Evolutionary conservation across 1,140 invertebrate genomes (phyloP), one percentile per base, ranked within the genome.

Genomic region (Phocides pigmalion): DNA sequence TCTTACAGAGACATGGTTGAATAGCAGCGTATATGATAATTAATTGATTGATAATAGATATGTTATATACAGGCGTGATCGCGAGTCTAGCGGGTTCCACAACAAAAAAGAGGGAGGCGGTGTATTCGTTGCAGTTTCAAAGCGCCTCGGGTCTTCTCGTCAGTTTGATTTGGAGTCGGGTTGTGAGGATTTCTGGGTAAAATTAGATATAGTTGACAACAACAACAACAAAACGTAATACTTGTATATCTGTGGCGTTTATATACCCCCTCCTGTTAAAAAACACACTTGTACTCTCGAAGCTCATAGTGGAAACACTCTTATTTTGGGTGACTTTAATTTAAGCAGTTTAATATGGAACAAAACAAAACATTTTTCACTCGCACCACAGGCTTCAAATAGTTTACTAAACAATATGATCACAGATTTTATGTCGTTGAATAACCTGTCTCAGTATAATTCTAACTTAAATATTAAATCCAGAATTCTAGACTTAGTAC

Each of bases 271-370:
- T 12, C 35, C 35, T 5, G 19, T 49, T 8, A 16, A 49, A 25
- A 49, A 25, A 25, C 46, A 49, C 4, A 28, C 22, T 12, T 20
- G 16, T 49, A 25, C 19, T 49, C 14, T 25, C 2, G 22, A 49
- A 11, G 9, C 11, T 3, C 8, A n/a, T n/a, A 20, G 11, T 5
- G 19, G 20, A 25, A 8, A 32, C 28, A 25, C 12, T 25, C 22
- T 51, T 28, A 51, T 51, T 35, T 19, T 19, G 8, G 47, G 14
- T 9, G n/a, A n/a, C n/a, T n/a, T n/a, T n/a, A n/a, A n/a, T n/a
- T n/a, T n/a, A n/a, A n/a, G n/a, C n/a, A n/a, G n/a, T 50, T 50
- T 32, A 50, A 50, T 32, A 22, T 51, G 41, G 41, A 42, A 42
- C 16, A 16, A 42, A 1, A 4, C 32, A 2, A 16, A 42, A 2